phyloP scores from a whole-genome alignment of 1,140 invertebrate species.

The Drosophila erecta region DNA sequence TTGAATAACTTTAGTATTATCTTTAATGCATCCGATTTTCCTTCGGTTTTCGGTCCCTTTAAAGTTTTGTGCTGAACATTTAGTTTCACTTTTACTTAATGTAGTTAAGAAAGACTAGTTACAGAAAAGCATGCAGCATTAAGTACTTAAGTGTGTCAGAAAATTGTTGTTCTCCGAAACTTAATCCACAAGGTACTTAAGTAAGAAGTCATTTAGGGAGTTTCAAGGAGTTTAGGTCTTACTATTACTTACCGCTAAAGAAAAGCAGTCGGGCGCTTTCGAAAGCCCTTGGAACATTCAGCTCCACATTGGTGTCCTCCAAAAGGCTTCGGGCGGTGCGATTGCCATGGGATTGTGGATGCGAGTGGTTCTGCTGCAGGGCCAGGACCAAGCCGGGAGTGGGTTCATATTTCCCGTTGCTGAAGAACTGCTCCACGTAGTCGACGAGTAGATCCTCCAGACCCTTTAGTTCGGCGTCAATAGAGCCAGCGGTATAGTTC shows the following conservation, averaged over 20 bases:
- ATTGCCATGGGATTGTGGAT: background rate
- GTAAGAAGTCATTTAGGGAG: background rate
- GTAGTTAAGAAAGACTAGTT: too few relatives aligned
- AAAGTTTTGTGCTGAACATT: background rate
- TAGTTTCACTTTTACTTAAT: background rate
- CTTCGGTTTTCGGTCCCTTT: background rate
- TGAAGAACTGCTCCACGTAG: slow-evolving; percentile 78
- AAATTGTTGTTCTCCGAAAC: background rate
- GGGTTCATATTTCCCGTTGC: slow-evolving; percentile 72
- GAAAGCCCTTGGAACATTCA: slow-evolving; percentile 70
- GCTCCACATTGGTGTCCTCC: slow-evolving; percentile 62
- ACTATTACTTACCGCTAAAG: slow-evolving; percentile 85
- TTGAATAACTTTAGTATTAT: background rate
- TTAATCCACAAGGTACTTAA: too few relatives aligned
- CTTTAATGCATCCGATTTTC: background rate
- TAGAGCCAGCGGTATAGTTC: slow-evolving; percentile 10
- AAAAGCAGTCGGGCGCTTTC: slow-evolving; percentile 86
- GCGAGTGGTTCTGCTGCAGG: slow-evolving; percentile 65
- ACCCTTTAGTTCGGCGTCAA: slow-evolving; percentile 56
- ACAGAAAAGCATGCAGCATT: too few relatives aligned
- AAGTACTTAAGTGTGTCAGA: too few relatives aligned
- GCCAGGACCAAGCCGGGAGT: slow-evolving; percentile 69
- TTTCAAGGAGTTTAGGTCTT: too few relatives aligned
- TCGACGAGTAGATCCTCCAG: slow-evolving; percentile 71
- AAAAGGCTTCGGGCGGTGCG: slow-evolving; percentile 48